A percentile compares a stretch with the other conserved stretches of the same genome.
These are phyloP conservation scores for Pogona vitticeps DNA, from an alignment of 2,113 vertebrate genomes.

Conservation along the genomic window DNA sequence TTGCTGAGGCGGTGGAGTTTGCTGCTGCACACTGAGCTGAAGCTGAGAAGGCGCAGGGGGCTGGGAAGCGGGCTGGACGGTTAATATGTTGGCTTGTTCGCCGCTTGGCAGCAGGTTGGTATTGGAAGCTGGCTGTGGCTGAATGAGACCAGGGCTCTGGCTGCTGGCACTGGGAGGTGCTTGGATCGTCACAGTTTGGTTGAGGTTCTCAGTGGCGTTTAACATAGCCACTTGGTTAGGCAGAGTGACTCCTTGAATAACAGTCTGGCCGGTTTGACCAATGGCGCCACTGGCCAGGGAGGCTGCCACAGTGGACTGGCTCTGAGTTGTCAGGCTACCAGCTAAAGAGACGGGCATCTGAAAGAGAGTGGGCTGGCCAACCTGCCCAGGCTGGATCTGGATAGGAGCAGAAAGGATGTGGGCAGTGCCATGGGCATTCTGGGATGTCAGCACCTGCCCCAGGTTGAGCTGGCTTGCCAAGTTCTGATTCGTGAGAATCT, in stretches of 20 bases:
- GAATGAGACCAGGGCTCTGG: slow-evolving; percentile 70
- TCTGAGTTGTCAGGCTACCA: slow-evolving; percentile 76
- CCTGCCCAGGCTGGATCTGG: slow-evolving; percentile 89
- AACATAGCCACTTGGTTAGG: slow-evolving; percentile 91
- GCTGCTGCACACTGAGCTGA: slow-evolving; percentile 60
- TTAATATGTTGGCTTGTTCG: slow-evolving; percentile 79
- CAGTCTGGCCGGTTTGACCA: slow-evolving; percentile 78
- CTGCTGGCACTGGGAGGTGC: slow-evolving; percentile 70
- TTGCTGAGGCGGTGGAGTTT: slow-evolving; percentile 49
- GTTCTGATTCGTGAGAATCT: slow-evolving; percentile 91
- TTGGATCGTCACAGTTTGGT: slow-evolving; percentile 84
- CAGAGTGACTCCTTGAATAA: slow-evolving; percentile 89
- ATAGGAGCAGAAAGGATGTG: slow-evolving; percentile 92
- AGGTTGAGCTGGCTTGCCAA: slow-evolving; percentile 82
- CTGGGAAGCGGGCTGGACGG: slow-evolving; percentile 76
- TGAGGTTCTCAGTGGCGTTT: slow-evolving; percentile 80
- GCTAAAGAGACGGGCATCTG: slow-evolving; percentile 92
- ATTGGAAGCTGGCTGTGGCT: slow-evolving; percentile 67
- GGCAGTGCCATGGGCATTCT: slow-evolving; percentile 84
- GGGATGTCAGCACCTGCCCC: slow-evolving; percentile 86
- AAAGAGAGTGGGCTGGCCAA: slow-evolving; percentile 87
- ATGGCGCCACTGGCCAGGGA: slow-evolving; percentile 49
- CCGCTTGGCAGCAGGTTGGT: slow-evolving; percentile 54
- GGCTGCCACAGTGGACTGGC: slow-evolving; percentile 66
- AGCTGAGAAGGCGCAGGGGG: slow-evolving; percentile 63